phyloP scores from a whole-genome alignment of 1,140 invertebrate species.

The Halyomorpha halys region DNA sequence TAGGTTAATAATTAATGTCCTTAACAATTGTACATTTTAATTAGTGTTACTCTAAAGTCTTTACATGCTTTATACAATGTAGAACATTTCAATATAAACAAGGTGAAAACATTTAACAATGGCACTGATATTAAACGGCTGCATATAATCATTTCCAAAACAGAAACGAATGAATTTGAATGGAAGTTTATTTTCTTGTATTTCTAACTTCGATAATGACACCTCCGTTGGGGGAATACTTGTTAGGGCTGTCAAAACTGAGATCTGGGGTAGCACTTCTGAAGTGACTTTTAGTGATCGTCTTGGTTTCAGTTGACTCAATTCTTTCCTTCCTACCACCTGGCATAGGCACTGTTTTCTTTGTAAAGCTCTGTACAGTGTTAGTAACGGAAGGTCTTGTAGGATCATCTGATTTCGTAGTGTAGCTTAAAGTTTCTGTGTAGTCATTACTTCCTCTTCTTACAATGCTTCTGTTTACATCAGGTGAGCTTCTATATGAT shows the following conservation, averaged over 20 bases:
- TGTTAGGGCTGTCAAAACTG: slow-evolving; percentile 33
- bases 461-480: slow-evolving; percentile 35
- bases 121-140: slow-evolving; percentile 3
- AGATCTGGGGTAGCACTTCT: slow-evolving; percentile 40
- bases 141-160: no score
- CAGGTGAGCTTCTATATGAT: slow-evolving; percentile 34
- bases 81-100: background rate
- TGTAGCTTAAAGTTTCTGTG: slow-evolving; percentile 54
- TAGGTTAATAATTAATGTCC: slow-evolving; percentile 9
- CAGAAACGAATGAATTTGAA: background rate
- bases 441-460: slow-evolving; percentile 53
- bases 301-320: slow-evolving; percentile 55
- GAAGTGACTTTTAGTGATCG: slow-evolving; percentile 51
- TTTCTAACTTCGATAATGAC: slow-evolving; percentile 42
- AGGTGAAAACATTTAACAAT: slow-evolving; percentile 1
- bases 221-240: slow-evolving; percentile 34
- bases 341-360: slow-evolving; percentile 50
- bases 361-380: slow-evolving; percentile 52
- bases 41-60: slow-evolving; percentile 5
- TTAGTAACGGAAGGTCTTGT: slow-evolving; percentile 51
- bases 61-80: slow-evolving; percentile 12
- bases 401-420: slow-evolving; percentile 51
- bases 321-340: slow-evolving; percentile 52
- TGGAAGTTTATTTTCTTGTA: slow-evolving; percentile 25
- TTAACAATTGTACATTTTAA: slow-evolving; percentile 7